A percentile compares a stretch with the other conserved stretches of the same genome.
Conservation (phyloP, 2,888 invertebrate genomes). For the Ryuthela nishihirai region DNA sequence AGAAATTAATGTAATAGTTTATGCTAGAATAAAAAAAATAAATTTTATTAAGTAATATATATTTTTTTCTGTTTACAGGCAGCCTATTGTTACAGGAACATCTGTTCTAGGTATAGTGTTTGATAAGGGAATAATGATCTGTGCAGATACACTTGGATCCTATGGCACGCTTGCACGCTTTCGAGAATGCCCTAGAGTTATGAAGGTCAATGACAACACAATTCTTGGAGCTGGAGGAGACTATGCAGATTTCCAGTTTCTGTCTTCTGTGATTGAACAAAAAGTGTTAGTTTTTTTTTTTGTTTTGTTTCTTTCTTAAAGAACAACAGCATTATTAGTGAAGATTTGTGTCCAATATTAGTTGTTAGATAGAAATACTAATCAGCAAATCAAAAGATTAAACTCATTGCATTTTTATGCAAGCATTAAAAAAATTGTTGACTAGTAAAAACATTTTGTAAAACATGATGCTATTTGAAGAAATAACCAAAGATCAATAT, state of each 20-base stretch:
- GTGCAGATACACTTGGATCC: conserved; percentile 88
- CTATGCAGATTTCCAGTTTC: conserved; percentile 93
- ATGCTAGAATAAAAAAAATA: neutral
- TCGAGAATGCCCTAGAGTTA: conserved; percentile 74
- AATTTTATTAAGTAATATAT: neutral
- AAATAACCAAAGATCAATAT: too few species aligned
- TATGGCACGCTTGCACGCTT: conserved; percentile 91
- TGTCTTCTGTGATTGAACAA: conserved; percentile 76
- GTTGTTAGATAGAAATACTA: too few species aligned
- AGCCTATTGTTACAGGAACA: conserved; percentile 83
- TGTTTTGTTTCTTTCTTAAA: too few species aligned
- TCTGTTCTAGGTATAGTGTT: conserved; percentile 85
- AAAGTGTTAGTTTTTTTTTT: conserved; percentile 77
- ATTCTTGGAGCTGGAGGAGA: conserved; percentile 90
- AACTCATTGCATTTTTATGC: too few species aligned
- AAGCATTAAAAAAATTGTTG: too few species aligned
- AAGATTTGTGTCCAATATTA: too few species aligned
- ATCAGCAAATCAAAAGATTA: too few species aligned
- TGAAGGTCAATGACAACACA: conserved; percentile 83
- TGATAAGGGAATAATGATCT: conserved; percentile 82
- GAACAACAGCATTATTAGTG: neutral
- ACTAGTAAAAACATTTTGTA: too few species aligned
- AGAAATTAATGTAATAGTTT: neutral
- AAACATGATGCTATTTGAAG: too few species aligned
- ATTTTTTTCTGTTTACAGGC: conserved; percentile 8